Base-by-base conservation (phyloP, 1,140 invertebrate species). In the Galleria mellonella region DNA sequence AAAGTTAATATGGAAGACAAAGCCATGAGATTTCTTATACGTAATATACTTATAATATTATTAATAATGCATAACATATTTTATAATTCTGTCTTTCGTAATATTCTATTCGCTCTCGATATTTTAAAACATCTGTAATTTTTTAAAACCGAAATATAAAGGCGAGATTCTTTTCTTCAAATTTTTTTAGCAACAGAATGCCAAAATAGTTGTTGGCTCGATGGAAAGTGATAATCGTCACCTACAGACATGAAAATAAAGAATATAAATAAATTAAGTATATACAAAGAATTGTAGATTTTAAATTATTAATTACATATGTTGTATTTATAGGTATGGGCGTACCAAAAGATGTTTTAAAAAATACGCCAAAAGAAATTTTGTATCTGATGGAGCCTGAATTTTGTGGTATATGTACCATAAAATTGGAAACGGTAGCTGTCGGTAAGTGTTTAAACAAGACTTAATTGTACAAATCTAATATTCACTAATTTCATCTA, bases 371-470 rank as follows among this genome's bases (percentile, higher is more conserved):
- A 0, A 52, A 29, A 11, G 47, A 62, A 32, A 28, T 78, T 13
- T 23, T 78, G 10, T 12, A 45, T 1, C 47, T 72, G 33, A 64
- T 72, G 13, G 55, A 63, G 9, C 63, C 67, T 0, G 37, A 76
- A 5, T 55, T 61, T 33, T 82, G 77, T 54, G 74, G 71, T 0
- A 17, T 77, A 11, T 82, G 74, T 43, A 62, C 46, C 29, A 47
- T 51, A 1, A 43, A 39, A 3, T 61, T 77, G 37, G 67, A 76
- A 12, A 57, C 66, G 6, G 61, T 53, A 48, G 14, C 51, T 39
- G 43, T 61, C 6, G 63, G 73, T 78, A 58, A 76, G 72, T 70
- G 37, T 3, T n/a, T 3, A 17, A 12, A 33, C 8, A 12, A 30
- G 28, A 11, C 6, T 23, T 44, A 3, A 29, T 40, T 51, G 39